Percentiles rank a stretch among this genome's conserved stretches.
These are phyloP conservation scores for Lasioglossum calceatum DNA, from an alignment of 2,888 invertebrate genomes.

Conservation along the genomic window DNA sequence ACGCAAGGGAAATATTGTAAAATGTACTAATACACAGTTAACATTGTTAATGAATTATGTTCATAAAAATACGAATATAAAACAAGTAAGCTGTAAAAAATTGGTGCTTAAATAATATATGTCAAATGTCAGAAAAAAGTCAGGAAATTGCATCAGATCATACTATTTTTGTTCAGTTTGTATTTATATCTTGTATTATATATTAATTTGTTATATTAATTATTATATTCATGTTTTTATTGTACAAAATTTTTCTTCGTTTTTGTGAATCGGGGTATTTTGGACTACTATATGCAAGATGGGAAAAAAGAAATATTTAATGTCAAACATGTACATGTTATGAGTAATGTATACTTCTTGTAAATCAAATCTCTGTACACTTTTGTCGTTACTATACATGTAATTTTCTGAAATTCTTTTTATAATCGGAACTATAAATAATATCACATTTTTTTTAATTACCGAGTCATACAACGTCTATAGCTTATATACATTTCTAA, in stretches of 20 bases:
- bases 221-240: slow-evolving; percentile 16
- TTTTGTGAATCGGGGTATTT: slow-evolving; percentile 3
- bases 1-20: slow-evolving; percentile 17
- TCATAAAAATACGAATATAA: slow-evolving; percentile 22
- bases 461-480: not conserved
- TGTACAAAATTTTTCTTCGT: slow-evolving; percentile 16
- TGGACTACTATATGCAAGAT: slow-evolving; percentile 8
- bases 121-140: slow-evolving; percentile 2
- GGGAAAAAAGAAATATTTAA: slow-evolving; percentile 29
- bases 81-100: slow-evolving; percentile 35
- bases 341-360: slow-evolving; percentile 38
- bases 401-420: not conserved
- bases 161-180: slow-evolving; percentile 9
- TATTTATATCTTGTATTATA: slow-evolving; percentile 15
- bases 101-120: slow-evolving; percentile 11
- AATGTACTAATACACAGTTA: slow-evolving; percentile 31
- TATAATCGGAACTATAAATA: slow-evolving; percentile 15
- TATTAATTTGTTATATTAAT: slow-evolving; percentile 27
- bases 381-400: not conserved
- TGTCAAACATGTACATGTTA: slow-evolving; percentile 24
- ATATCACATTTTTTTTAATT: slow-evolving; percentile 29
- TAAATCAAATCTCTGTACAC: slow-evolving; percentile 26
- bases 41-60: slow-evolving; percentile 19
- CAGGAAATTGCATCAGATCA: not conserved
- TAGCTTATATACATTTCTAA: not conserved